Conservation (phyloP, 2,797 vertebrate genomes). For the Dromococcyx pavoninus region DNA sequence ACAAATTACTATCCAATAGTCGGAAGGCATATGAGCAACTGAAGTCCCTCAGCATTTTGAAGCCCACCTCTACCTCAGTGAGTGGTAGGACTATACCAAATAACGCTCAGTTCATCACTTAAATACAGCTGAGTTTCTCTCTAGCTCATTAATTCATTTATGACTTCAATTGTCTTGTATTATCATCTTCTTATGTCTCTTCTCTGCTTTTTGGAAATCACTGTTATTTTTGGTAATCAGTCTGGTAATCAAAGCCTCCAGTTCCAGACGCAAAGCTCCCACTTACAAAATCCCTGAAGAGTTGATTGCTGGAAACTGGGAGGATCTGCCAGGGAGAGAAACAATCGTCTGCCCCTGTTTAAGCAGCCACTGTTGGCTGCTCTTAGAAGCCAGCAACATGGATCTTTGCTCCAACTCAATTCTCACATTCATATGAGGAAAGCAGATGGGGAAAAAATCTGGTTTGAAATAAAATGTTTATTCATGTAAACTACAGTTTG, state of each 20-base stretch:
- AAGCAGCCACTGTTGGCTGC: background rate
- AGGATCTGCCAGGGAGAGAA: background rate
- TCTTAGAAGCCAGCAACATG: accelerated
- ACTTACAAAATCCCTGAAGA: background rate
- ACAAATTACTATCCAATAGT: background rate
- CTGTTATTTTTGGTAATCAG: constrained; percentile 7
- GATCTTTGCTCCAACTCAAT: background rate
- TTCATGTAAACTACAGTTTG: background rate
- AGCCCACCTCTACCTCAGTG: background rate
- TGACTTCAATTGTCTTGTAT: background rate
- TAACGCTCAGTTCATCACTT: background rate
- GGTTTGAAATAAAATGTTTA: background rate
- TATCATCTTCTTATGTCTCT: background rate
- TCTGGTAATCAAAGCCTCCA: background rate
- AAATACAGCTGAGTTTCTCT: background rate
- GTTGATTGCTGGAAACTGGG: background rate
- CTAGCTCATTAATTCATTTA: background rate
- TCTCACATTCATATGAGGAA: background rate
- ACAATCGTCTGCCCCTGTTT: background rate
- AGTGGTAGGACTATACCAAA: background rate
- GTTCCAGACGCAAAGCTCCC: background rate
- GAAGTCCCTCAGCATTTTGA: background rate
- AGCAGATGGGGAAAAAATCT: background rate
- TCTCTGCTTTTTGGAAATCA: background rate
- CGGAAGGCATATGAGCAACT: background rate